A percentile compares a stretch with the other conserved stretches of the same genome.
Evolutionary conservation across 2,888 invertebrate species (phyloP).

Genomic region (Cephus sareptanus): DNA sequence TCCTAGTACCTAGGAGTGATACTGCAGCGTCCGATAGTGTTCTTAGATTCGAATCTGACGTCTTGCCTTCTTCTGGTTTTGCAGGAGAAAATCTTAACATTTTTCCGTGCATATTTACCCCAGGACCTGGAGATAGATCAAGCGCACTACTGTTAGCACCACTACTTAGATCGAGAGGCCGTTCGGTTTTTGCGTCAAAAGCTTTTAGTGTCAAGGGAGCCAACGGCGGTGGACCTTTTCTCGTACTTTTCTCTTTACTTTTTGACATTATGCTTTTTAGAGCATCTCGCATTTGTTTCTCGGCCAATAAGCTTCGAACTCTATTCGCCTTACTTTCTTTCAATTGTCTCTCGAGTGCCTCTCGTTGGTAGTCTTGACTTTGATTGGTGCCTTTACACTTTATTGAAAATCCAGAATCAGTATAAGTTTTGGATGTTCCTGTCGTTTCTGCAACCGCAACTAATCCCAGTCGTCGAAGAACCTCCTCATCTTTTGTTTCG

Average conservation of each 20-base stretch:
- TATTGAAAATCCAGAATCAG: conserved; percentile 30
- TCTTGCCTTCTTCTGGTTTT: conserved; percentile 41
- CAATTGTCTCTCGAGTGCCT: conserved; percentile 53
- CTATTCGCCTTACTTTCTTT: conserved; percentile 57
- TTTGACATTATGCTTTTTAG: conserved; percentile 52
- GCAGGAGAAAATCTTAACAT: not conserved
- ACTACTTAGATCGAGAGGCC: conserved; percentile 52
- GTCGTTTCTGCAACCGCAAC: conserved; percentile 50
- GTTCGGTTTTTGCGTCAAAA: not conserved
- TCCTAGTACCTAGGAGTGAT: conserved; percentile 35
- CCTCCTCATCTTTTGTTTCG: conserved; percentile 45
- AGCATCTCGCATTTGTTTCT: conserved; percentile 58
- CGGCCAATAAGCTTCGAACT: conserved; percentile 54
- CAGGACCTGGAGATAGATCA: conserved; percentile 46
- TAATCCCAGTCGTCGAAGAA: conserved; percentile 50
- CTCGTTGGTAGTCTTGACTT: conserved; percentile 37
- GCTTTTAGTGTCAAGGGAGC: conserved; percentile 41
- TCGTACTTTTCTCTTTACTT: conserved; percentile 19
- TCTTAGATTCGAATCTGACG: conserved; percentile 49
- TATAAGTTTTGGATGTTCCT: conserved; percentile 18
- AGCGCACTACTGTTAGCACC: conserved; percentile 42
- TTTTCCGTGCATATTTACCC: not conserved
- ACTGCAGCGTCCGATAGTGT: conserved; percentile 57
- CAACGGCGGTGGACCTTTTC: conserved; percentile 55
- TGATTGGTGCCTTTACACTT: conserved; percentile 34